Conservation (phyloP, 1,140 invertebrate genomes). For the Drosophila rufa region DNA sequence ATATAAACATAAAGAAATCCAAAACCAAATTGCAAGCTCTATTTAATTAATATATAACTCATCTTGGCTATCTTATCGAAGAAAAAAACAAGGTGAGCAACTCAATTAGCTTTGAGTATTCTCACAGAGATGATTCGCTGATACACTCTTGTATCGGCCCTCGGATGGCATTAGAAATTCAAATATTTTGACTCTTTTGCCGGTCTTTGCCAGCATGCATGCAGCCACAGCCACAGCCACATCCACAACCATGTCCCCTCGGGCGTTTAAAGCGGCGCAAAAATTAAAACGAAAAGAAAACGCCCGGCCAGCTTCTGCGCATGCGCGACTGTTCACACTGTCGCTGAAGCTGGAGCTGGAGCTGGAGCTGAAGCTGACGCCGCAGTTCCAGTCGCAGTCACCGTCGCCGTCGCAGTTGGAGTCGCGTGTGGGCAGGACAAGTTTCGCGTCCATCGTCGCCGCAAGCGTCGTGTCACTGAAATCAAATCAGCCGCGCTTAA, state of each 20-base stretch:
- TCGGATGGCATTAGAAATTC: conserved; percentile 76
- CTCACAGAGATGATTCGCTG: conserved; percentile 19
- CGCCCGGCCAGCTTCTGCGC: conserved; percentile 49
- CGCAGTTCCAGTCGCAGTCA: conserved; percentile 39
- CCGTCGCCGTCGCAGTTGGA: conserved; percentile 26
- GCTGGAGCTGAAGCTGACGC: neutral
- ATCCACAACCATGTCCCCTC: conserved; percentile 52
- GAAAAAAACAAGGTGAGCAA: conserved; percentile 5
- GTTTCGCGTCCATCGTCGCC: conserved; percentile 63
- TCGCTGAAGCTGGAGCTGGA: conserved; percentile 14
- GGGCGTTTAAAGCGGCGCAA: conserved; percentile 67
- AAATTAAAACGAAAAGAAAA: conserved; percentile 49
- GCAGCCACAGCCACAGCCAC: conserved; percentile 47
- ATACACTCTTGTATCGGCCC: conserved; percentile 53
- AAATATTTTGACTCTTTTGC: conserved; percentile 74
- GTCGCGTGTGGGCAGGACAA: conserved; percentile 62
- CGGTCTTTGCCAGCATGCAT: conserved; percentile 55
- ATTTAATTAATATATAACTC: neutral
- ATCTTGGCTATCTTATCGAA: neutral
- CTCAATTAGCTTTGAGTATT: conserved; percentile 32
- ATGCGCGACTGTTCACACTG: conserved; percentile 34
- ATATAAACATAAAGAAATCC: neutral
- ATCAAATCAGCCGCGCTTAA: conserved; percentile 81
- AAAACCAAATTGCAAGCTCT: neutral
- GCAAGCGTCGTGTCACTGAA: conserved; percentile 79